Evolutionary conservation across 2,797 vertebrate genomes (phyloP), one percentile per base, ranked within the genome.

Genomic region (Macrochelys suwanniensis): DNA sequence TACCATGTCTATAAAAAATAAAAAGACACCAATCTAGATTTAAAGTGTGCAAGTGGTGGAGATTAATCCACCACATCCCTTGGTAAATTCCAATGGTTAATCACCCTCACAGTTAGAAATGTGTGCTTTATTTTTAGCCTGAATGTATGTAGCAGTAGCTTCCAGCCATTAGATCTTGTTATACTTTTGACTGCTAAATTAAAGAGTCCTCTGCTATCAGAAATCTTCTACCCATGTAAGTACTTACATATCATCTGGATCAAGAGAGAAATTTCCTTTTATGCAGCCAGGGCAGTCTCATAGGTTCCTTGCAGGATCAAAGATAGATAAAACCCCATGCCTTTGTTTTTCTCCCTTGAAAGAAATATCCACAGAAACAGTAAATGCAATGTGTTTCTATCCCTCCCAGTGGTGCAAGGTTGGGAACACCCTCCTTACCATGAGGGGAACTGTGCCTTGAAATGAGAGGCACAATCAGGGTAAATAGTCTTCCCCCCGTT

Each of bases 401-500:
- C 65, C 78, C 57, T 88, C 33, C 81, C 61, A 1, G 51, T 78
- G 0, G 74, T 56, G 2, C 23, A 2, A 4, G 1, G 19, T 31
- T 57, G 16, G 37, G 21, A 42, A 11, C 23, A 45, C 28, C 81
- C 49, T 45, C 47, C n/a, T 4, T 49, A 11, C 88, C 12, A 26
- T 0, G 2, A 11, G 80, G 5, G 26, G 37, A 95, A 88, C 17
- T 53, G 11, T 71, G 10, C 85, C 91, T 88, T 1, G 5, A 84
- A 21, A 84, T 4, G 57, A 89, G 84, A 54, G 88, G 53, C 19
- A 33, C 71, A 94, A 94, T 97, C 90, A 96, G 88, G 74, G 77
- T 80, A 96, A 95, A 96, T 96, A 87, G 89, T 96, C 94, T 93
- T 91, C 83, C 90, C 87, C 92, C 89, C 82, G 26, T 76, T 93